These are phyloP conservation scores for Tuta absoluta DNA, from an alignment of 2,888 invertebrate genomes.

Conservation along the genomic window DNA sequence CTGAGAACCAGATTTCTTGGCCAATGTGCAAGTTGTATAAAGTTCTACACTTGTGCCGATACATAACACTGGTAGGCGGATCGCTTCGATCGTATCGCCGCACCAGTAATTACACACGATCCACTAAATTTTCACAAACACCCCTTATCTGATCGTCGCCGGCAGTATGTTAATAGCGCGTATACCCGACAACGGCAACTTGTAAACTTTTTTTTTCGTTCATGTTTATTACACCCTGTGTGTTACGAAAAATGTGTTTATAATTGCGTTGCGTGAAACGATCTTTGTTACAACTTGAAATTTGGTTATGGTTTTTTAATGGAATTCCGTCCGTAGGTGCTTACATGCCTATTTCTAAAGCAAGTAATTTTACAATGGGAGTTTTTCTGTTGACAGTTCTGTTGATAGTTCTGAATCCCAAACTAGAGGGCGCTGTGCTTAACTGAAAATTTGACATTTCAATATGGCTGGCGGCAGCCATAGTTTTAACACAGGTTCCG, in stretches of 20 bases:
- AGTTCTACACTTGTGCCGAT: neutral
- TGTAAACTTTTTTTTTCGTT: slow-evolving; percentile 53
- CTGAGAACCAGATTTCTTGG: no score
- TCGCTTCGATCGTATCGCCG: slow-evolving; percentile 61
- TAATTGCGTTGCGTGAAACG: slow-evolving; percentile 49
- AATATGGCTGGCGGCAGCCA: no score
- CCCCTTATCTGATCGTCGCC: slow-evolving; percentile 66
- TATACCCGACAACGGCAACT: slow-evolving; percentile 60
- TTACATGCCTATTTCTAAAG: neutral
- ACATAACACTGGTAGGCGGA: slow-evolving; percentile 53
- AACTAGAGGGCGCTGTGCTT: no score
- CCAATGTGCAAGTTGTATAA: no score
- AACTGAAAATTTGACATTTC: no score
- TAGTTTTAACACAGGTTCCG: no score
- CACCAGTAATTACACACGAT: slow-evolving; percentile 67
- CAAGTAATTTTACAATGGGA: neutral
- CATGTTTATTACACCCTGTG: slow-evolving; percentile 35
- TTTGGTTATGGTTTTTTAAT: slow-evolving; percentile 37
- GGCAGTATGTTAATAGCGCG: slow-evolving; percentile 71
- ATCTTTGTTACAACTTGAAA: slow-evolving; percentile 44
- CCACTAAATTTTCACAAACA: slow-evolving; percentile 75
- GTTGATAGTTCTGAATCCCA: no score
- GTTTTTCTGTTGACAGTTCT: no score
- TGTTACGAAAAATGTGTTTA: slow-evolving; percentile 37
- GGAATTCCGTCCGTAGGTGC: neutral